Percentiles rank a stretch among this genome's conserved stretches.
Conservation (phyloP, 2,797 vertebrate species). For the Iguana delicatissima region DNA sequence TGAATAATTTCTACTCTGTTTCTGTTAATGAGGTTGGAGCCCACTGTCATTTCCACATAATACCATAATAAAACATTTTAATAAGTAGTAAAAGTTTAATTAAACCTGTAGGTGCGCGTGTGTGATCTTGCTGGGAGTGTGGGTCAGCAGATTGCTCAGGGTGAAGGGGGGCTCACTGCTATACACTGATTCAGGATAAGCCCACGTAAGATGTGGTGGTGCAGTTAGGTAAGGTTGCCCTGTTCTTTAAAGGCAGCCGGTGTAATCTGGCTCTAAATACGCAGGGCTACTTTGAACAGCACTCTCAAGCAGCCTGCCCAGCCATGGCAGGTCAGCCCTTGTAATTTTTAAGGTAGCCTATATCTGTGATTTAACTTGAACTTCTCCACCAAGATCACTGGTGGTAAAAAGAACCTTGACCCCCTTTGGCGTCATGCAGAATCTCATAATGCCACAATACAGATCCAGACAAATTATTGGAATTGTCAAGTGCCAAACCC, state of each 20-base stretch:
- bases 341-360: background rate
- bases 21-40: slow-evolving; percentile 76
- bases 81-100: slow-evolving; percentile 74
- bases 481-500: slow-evolving; percentile 49
- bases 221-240: slow-evolving; percentile 9
- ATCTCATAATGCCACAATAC: slow-evolving; percentile 28
- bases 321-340: background rate
- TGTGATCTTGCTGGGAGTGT: slow-evolving; percentile 60
- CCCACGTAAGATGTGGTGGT: slow-evolving; percentile 56
- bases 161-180: slow-evolving; percentile 60
- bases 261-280: background rate
- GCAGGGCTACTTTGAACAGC: background rate
- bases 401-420: background rate
- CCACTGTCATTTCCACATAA: slow-evolving; percentile 70
- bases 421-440: no score
- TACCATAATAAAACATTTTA: slow-evolving; percentile 74
- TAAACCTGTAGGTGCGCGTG: slow-evolving; percentile 67
- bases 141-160: slow-evolving; percentile 62
- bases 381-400: background rate
- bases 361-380: background rate
- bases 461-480: slow-evolving; percentile 32
- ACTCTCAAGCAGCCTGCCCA: background rate
- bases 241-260: background rate
- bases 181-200: slow-evolving; percentile 68
- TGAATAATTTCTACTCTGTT: slow-evolving; percentile 61